Evolutionary conservation across 2,113 vertebrate genomes (phyloP), one percentile per base, ranked within the genome.

Genomic region (Dascyllus trimaculatus): DNA sequence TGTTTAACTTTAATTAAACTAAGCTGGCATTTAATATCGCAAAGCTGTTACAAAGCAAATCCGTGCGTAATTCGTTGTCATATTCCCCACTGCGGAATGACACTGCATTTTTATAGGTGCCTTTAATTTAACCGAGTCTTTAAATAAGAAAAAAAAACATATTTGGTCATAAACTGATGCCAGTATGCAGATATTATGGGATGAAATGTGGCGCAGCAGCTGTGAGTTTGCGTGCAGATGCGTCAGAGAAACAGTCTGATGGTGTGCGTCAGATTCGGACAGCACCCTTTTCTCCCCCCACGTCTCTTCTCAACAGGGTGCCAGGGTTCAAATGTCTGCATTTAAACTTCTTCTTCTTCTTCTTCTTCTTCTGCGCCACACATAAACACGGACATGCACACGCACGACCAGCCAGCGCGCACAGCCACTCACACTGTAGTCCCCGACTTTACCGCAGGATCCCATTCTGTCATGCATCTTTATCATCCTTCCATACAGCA

Each of bases 371-470:
- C 71, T 83, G 69, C 35, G 64, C 67, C 80, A 59, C 75, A 63
- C 79, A 21, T 11, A 68, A 54, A 52, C 32, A 51, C 58, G 21
- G 25, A 46, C 46, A 58, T 73, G 0, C 63, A 56, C 70, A 51
- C 63, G 49, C 71, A 56, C 78, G 14, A 11, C 18, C 60, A 3
- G 10, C 61, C 54, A 60, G 15, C 46, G 60, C 71, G 1, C 53
- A 48, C 59, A 26, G 73, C 52, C 71, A 46, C 77, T 25, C 83
- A 68, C 79, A 58, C 54, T 24, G 46, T 56, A 75, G 68, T 68
- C 81, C 64, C 80, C 18, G 72, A 79, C 70, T 88, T 86, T 88
- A 88, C 94, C 94, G 94, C 93, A 89, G 93, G 78, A 93, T 94
- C 94, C 89, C 85, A 77, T 90, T 83, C 77, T 83, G 78, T 83